Evolutionary conservation across 2,797 vertebrate species (phyloP).

Genomic region (Chloroceryle inda): DNA sequence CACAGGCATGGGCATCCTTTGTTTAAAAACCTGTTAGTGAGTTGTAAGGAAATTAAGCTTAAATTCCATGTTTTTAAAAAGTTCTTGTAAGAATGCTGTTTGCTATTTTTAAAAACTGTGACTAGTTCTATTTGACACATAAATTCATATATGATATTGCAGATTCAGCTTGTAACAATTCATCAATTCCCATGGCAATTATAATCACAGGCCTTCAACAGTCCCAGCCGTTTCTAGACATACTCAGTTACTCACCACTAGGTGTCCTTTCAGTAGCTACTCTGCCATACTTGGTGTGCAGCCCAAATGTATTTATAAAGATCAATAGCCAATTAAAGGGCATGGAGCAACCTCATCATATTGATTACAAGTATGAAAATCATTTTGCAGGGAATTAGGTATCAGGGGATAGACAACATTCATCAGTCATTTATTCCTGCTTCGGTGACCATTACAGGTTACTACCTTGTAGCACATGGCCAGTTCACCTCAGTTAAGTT

Average conservation of each 20-base stretch:
- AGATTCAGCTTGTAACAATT: neutral
- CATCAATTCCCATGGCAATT: neutral
- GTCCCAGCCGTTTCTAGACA: neutral
- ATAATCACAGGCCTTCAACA: neutral
- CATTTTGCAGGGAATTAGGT: neutral
- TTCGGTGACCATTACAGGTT: neutral
- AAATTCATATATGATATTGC: neutral
- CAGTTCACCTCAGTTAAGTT: neutral
- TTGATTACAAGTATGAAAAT: neutral
- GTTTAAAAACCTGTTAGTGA: neutral
- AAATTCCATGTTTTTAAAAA: neutral
- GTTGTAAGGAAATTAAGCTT: neutral
- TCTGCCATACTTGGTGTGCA: neutral
- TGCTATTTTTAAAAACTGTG: neutral
- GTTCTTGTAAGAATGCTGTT: neutral
- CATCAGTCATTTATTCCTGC: neutral
- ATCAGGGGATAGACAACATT: neutral
- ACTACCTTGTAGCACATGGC: neutral
- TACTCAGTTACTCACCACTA: constrained; percentile 54
- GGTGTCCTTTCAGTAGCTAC: constrained; percentile 63
- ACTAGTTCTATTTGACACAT: rapidly evolving
- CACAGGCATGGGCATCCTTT: neutral
- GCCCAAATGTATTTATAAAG: neutral
- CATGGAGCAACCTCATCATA: neutral
- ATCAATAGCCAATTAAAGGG: neutral